Evolutionary conservation across 2,113 vertebrate genomes (phyloP).

Genomic region (Calonectris borealis): DNA sequence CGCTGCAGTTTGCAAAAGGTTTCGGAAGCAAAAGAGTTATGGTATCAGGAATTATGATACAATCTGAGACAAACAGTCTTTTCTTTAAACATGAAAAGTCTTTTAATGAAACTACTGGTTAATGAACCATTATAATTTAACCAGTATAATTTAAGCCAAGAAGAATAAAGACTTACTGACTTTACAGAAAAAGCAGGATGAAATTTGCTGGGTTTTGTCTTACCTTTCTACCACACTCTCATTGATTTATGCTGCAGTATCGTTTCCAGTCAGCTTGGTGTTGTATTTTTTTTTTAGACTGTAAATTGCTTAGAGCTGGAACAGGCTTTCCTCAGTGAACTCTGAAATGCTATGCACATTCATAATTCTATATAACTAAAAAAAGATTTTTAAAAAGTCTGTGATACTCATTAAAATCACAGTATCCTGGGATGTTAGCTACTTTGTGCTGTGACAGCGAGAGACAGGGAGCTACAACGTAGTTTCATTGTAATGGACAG

Average conservation of each 20-base stretch:
- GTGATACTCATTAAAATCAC: background rate
- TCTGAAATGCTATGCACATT: background rate
- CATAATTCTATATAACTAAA: background rate
- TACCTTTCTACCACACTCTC: background rate
- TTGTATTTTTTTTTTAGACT: background rate
- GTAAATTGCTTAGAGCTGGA: background rate
- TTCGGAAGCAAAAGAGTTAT: background rate
- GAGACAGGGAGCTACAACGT: accelerated
- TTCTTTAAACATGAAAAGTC: background rate
- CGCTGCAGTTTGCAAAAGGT: background rate
- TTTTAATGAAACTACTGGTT: background rate
- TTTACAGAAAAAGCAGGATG: background rate
- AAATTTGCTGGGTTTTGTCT: background rate
- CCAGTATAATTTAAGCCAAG: background rate
- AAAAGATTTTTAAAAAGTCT: background rate
- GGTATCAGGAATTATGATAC: background rate
- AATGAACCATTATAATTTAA: background rate
- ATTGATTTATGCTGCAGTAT: background rate
- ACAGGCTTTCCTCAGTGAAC: background rate
- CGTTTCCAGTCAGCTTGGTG: background rate
- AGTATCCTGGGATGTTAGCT: background rate
- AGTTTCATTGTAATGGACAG: background rate
- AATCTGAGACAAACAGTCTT: background rate
- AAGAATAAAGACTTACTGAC: background rate
- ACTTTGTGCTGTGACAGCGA: background rate